Evolutionary conservation across 2,797 vertebrate genomes (phyloP), one percentile per base, ranked within the genome.

Genomic region (Hapalemur alaotrensis): DNA sequence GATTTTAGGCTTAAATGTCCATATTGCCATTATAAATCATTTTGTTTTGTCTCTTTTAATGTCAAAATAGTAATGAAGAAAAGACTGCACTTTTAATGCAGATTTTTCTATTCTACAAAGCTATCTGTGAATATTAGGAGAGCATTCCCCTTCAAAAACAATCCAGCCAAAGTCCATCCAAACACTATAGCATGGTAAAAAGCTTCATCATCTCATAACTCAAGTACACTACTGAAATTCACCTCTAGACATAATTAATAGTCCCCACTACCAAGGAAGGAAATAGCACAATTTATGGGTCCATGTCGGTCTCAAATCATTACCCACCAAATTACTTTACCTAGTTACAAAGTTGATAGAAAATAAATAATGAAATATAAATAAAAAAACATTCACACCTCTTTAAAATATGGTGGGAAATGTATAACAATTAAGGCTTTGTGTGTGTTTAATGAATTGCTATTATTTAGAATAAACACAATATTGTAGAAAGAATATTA

Each of bases 281-380:
- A 91, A 76, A 8, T 86, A 6, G 0, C 3, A 92, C 43, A 15
- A 63, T 87, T 76, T 80, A 92, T 87, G 73, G 22, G 23, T 90
- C 23, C 17, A 32, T 43, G 38, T 32, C 10, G 38, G 50, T 82
- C 38, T 67, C 41, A 81, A 92, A 85, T 88, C 14, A 89, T 88
- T 81, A 79, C 17, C 7, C n/a, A 69, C 7, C n/a, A 85, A 89
- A 84, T 70, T 82, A 76, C 15, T 14, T 93, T 87, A 30, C 3
- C 84, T 73, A 69, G 0, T 17, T 89, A 93, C 22, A 94, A 80
- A 90, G 9, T n/a, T 89, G 38, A 97, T 41, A 96, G 1, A 32
- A 96, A 43, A 81, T 3, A 43, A 97, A 95, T 35, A 70, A 46
- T 20, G 2, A 97, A 96, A 23, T 17, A 92, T 22, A 95, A 90